Evolutionary conservation across 1,140 invertebrate species (phyloP).

Genomic region (Ostrea edulis): DNA sequence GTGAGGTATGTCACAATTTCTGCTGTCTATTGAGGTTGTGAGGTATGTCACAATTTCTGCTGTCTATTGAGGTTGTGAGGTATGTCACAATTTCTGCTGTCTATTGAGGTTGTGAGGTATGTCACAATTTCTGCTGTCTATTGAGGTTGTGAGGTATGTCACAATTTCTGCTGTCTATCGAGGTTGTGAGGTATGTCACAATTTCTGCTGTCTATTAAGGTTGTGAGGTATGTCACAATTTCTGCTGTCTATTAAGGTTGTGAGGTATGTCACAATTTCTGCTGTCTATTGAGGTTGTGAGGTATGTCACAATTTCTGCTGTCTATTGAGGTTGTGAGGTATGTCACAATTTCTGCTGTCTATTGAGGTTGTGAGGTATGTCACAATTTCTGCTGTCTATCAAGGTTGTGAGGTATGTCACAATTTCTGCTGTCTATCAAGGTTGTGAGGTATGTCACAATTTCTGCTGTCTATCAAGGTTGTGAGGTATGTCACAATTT

Average conservation of each 20-base stretch:
- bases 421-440: constrained; percentile 92
- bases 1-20: constrained; percentile 94
- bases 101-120: constrained; percentile 94
- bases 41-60: constrained; percentile 92
- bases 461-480: constrained; percentile 93
- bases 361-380: constrained; percentile 96
- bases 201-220: constrained; percentile 94
- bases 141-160: constrained; percentile 92
- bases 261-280: constrained; percentile 90
- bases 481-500: constrained; percentile 94
- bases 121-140: constrained; percentile 92
- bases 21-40: constrained; percentile 93
- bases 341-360: constrained; percentile 90
- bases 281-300: constrained; percentile 94
- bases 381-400: constrained; percentile 91
- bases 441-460: constrained; percentile 94
- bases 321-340: constrained; percentile 94
- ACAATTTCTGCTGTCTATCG: constrained; percentile 93
- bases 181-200: constrained; percentile 90
- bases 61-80: constrained; percentile 94
- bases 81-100: constrained; percentile 91
- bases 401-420: constrained; percentile 93
- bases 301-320: constrained; percentile 91
- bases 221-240: constrained; percentile 92
- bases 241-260: constrained; percentile 93